Conservation (phyloP, 2,797 vertebrate genomes). For the Leucoraja ocellata region DNA sequence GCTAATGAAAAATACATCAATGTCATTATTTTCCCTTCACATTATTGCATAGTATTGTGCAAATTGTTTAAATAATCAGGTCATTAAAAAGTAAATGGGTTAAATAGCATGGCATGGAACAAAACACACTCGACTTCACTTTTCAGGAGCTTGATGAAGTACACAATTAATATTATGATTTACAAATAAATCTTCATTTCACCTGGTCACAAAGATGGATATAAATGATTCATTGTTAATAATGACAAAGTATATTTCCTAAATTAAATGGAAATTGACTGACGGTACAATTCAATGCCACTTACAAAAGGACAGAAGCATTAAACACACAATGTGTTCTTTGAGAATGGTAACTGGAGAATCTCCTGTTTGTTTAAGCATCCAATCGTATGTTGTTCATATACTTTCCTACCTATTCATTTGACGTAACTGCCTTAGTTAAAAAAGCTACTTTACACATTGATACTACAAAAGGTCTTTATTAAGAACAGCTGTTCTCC, state of each 20-base stretch:
- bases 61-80: not conserved
- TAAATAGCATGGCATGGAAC: not conserved
- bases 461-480: not conserved
- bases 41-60: not conserved
- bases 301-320: not conserved
- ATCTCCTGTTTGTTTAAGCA: not conserved
- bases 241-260: not conserved
- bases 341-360: not conserved
- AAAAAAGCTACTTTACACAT: not conserved
- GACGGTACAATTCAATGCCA: not conserved
- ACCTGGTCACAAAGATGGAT: not conserved
- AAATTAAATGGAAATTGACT: conserved; percentile 11
- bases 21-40: not conserved
- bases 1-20: not conserved
- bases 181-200: not conserved
- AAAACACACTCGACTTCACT: not conserved
- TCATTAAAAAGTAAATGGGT: not conserved
- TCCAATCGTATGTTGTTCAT: not conserved
- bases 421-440: not conserved
- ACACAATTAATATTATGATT: not conserved
- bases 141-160: not conserved
- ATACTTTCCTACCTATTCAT: not conserved
- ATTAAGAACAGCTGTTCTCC: not conserved
- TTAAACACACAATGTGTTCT: not conserved
- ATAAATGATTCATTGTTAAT: not conserved